These are phyloP conservation scores for Sphaerophoria taeniata DNA, from an alignment of 2,888 invertebrate species.

Conservation along the genomic window DNA sequence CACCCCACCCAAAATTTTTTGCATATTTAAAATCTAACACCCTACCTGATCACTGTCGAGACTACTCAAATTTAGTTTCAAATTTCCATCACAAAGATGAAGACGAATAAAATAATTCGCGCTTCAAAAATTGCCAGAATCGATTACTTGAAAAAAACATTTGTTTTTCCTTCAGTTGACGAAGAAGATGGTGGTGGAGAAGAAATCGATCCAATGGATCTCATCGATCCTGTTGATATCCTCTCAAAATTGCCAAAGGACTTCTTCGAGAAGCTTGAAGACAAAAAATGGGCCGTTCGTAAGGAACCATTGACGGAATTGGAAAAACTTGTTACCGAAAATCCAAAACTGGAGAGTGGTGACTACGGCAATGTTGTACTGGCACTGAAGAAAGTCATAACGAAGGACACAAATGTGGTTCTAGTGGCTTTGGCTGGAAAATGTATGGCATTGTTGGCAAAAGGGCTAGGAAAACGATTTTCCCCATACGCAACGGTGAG, in stretches of 20 bases:
- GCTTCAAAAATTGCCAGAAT: conserved; percentile 35
- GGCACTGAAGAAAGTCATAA: conserved; percentile 93
- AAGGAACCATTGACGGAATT: conserved; percentile 95
- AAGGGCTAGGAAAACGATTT: conserved; percentile 94
- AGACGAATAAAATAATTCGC: conserved; percentile 47
- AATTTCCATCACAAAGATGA: conserved; percentile 52
- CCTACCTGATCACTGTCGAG: conserved; percentile 23
- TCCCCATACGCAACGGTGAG: conserved; percentile 88
- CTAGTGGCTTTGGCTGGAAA: conserved; percentile 94
- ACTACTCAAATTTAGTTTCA: conserved; percentile 47
- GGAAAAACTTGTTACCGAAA: conserved; percentile 88
- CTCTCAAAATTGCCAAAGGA: conserved; percentile 96
- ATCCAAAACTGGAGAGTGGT: conserved; percentile 94
- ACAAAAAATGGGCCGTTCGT: conserved; percentile 98
- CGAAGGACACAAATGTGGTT: conserved; percentile 97
- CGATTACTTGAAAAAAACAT: conserved; percentile 32
- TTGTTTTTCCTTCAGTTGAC: conserved; percentile 77
- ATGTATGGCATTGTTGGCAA: conserved; percentile 91
- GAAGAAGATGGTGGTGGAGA: conserved; percentile 83
- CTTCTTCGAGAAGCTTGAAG: conserved; percentile 96
- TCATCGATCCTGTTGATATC: conserved; percentile 96
- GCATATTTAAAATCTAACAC: conserved; percentile 43
- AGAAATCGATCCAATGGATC: conserved; percentile 94
- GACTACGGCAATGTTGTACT: conserved; percentile 96
- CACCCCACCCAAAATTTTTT: conserved; percentile 44